phyloP scores from a whole-genome alignment of 2,888 invertebrate species.

The Synanthedon formicaeformis region DNA sequence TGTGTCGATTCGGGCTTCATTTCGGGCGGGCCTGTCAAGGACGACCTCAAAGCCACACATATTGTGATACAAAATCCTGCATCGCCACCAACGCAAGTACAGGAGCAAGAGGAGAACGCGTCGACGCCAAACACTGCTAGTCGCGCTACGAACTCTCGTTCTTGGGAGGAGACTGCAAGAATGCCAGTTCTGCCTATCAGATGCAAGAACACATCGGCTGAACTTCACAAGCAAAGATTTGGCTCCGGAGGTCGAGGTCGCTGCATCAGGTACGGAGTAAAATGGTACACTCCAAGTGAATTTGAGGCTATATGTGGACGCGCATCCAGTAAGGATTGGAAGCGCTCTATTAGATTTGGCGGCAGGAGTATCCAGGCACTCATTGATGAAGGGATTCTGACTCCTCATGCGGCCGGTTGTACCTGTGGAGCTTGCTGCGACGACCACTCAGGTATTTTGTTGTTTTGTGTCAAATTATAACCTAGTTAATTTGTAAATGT shows the following conservation, averaged over 20 bases:
- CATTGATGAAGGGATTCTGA: conserved; percentile 90
- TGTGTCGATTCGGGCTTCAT: conserved; percentile 89
- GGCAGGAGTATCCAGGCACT: conserved; percentile 92
- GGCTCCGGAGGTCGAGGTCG: conserved; percentile 93
- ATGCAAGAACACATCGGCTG: conserved; percentile 94
- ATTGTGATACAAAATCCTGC: conserved; percentile 74
- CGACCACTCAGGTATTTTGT: conserved; percentile 80
- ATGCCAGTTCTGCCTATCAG: conserved; percentile 79
- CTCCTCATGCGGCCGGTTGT: conserved; percentile 95
- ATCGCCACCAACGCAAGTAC: conserved; percentile 46
- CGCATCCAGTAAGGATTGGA: conserved; percentile 97
- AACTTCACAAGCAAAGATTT: conserved; percentile 87
- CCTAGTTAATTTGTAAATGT: background rate
- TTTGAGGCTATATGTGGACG: conserved; percentile 93
- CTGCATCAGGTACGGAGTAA: conserved; percentile 85
- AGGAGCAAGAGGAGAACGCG: conserved; percentile 33
- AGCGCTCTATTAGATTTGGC: conserved; percentile 92
- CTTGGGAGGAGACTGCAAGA: conserved; percentile 84
- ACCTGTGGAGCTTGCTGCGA: conserved; percentile 96
- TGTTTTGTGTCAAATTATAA: background rate
- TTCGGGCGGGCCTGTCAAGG: conserved; percentile 73
- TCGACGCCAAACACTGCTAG: conserved; percentile 18
- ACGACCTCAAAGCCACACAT: conserved; percentile 77
- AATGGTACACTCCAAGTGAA: conserved; percentile 96
- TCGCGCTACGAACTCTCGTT: conserved; percentile 35